phyloP scores from a whole-genome alignment of 2,888 invertebrate species.

The Branchellion lobata region DNA sequence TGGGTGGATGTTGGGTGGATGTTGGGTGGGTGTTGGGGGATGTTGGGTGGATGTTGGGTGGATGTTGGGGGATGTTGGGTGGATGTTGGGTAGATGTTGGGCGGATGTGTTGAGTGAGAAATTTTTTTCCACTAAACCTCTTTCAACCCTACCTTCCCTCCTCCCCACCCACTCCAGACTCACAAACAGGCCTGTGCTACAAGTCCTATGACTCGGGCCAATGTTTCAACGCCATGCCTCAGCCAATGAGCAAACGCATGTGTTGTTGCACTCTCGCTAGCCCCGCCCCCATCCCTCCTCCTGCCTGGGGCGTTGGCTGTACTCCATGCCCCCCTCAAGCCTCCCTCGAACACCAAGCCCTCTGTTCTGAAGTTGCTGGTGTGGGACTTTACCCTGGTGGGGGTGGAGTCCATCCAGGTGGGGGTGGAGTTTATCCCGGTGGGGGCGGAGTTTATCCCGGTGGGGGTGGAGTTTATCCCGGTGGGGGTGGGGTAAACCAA shows the following conservation, averaged over 20 bases:
- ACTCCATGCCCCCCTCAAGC: slow-evolving; percentile 75
- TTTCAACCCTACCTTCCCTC: no score
- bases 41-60: no score
- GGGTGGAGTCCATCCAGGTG: no score
- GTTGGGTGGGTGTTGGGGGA: no score
- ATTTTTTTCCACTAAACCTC: no score
- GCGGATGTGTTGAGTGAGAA: no score
- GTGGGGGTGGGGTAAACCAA: background rate
- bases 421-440: background rate
- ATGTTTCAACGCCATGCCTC: slow-evolving; percentile 75
- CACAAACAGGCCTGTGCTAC: slow-evolving; percentile 79
- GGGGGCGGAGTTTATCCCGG: no score
- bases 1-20: no score
- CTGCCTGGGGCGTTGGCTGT: slow-evolving; percentile 75
- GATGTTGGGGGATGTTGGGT: no score
- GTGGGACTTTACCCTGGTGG: background rate
- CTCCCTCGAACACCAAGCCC: slow-evolving; percentile 70
- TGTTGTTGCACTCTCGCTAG: slow-evolving; percentile 79
- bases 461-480: background rate
- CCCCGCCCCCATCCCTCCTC: slow-evolving; percentile 60
- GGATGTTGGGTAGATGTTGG: no score
- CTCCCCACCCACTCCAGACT: slow-evolving; percentile 70
- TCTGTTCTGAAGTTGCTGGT: slow-evolving; percentile 65
- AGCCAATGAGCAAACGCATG: slow-evolving; percentile 78
- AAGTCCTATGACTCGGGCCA: slow-evolving; percentile 69